Percentiles rank a stretch among this genome's conserved stretches.
Evolutionary conservation across 2,797 vertebrate genomes (phyloP).

Genomic region (Scolopax bukidnonensis): DNA sequence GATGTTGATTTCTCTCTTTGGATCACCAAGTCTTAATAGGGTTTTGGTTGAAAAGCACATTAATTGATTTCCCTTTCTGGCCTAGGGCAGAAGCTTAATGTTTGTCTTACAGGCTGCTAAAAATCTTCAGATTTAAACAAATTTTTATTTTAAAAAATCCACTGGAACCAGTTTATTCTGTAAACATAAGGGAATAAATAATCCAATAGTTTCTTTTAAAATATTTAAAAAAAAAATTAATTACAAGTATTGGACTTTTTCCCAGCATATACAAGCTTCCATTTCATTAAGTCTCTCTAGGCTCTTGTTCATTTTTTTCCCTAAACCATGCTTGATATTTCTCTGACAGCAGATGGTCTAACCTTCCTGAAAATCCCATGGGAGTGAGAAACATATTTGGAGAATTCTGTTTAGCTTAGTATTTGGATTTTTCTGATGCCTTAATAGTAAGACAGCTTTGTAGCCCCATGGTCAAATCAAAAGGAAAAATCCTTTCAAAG

Average conservation of each 20-base stretch:
- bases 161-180: not conserved
- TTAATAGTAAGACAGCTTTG: conserved; percentile 27
- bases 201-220: not conserved
- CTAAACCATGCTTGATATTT: conserved; percentile 42
- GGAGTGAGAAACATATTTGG: conserved; percentile 61
- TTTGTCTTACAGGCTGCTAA: not conserved
- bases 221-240: not conserved
- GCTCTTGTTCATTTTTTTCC: conserved; percentile 46
- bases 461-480: conserved; percentile 29
- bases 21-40: not conserved
- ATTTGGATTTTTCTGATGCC: conserved; percentile 47
- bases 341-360: conserved; percentile 63
- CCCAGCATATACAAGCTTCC: conserved; percentile 23
- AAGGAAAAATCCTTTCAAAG: not conserved
- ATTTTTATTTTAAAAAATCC: not conserved
- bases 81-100: not conserved
- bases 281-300: conserved; percentile 66
- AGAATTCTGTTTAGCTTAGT: conserved; percentile 43
- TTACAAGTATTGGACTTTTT: not conserved
- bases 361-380: conserved; percentile 37
- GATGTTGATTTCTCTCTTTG: not conserved
- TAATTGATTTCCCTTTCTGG: not conserved
- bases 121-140: not conserved
- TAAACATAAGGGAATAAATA: not conserved
- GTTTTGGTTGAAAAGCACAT: not conserved